phyloP scores from a whole-genome alignment of 2,113 vertebrate species.

The Rhinogobius similis region DNA sequence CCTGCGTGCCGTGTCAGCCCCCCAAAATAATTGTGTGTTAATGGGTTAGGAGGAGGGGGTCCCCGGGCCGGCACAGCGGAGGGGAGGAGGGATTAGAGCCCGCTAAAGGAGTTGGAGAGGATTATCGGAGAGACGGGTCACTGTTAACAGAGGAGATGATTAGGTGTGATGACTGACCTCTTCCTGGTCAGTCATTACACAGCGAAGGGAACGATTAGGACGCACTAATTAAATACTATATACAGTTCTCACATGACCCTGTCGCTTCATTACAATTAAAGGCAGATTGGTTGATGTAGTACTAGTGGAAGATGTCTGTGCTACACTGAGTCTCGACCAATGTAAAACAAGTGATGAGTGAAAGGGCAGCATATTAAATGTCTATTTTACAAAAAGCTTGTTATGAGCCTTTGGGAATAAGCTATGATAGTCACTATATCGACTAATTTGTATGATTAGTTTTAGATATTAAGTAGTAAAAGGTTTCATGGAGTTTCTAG shows the following conservation, averaged over 20 bases:
- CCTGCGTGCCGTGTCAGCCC: conserved; percentile 48
- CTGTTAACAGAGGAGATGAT: conserved; percentile 65
- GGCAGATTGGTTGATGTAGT: not conserved
- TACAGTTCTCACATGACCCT: not conserved
- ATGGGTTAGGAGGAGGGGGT: conserved; percentile 58
- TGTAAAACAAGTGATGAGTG: not conserved
- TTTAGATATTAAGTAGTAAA: too few relatives aligned
- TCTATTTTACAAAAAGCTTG: too few relatives aligned
- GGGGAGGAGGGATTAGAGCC: conserved; percentile 41
- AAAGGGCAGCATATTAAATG: not conserved
- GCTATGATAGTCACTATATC: too few relatives aligned
- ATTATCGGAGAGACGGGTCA: conserved; percentile 65
- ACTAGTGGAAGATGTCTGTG: not conserved
- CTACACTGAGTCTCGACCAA: not conserved
- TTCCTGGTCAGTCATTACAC: conserved; percentile 23
- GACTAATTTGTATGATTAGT: too few relatives aligned
- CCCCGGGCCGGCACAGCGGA: not conserved
- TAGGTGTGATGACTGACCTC: conserved; percentile 58
- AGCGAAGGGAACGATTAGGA: conserved; percentile 17
- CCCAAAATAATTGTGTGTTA: conserved; percentile 77
- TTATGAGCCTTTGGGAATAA: too few relatives aligned
- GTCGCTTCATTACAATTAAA: conserved; percentile 3
- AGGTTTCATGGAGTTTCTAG: too few relatives aligned
- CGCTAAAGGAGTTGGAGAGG: conserved; percentile 34
- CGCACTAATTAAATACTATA: conserved; percentile 24